Base-by-base conservation (phyloP, 2,797 vertebrate genomes). In the Alauda arvensis region DNA sequence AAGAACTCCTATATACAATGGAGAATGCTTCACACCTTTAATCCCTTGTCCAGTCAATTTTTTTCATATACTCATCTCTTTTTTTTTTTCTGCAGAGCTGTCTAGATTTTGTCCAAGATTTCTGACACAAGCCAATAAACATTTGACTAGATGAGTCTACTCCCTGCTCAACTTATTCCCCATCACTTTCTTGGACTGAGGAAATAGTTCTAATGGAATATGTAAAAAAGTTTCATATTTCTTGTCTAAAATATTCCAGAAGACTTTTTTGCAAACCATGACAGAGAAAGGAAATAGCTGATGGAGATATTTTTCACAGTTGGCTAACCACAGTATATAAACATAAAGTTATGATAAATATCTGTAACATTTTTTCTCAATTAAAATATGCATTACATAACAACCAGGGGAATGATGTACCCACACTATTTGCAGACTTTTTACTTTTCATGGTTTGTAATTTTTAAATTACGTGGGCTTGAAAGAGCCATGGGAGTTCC, bases 211-310 rank as follows among this genome's bases (percentile, higher is more conserved):
- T 91, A 91, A 88, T 86, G 89, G 91, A 91, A 92, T 86, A 92
- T 52, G 42, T 53, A 48, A 93, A 92, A 89, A 89, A 77, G 59
- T 86, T 86, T 92, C 66, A 62, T 88, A 80, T 91, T 93, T 94
- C 92, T 77, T 67, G 69, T 62, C 71, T 94, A 94, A 94, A 93
- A 89, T 91, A 92, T 92, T 94, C 89, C 91, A 94, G 78, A 92
- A 89, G 59, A 75, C 46, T 82, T 93, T 93, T 86, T 82, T 89
- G 77, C 62, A 89, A 89, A 88, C 65, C n/a, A 19, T 86, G 66
- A 67, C 83, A 91, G 75, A 84, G 78, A 93, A 89, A 86, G 91
- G 81, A 94, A 95, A 93, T 94, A 94, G 71, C 81, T 88, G 81
- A 89, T 83, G 85, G 48, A 92, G 78, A 84, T 88, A 77, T 77